phyloP scores from a whole-genome alignment of 2,888 invertebrate genomes.

The Nephrotoma flavescens region DNA sequence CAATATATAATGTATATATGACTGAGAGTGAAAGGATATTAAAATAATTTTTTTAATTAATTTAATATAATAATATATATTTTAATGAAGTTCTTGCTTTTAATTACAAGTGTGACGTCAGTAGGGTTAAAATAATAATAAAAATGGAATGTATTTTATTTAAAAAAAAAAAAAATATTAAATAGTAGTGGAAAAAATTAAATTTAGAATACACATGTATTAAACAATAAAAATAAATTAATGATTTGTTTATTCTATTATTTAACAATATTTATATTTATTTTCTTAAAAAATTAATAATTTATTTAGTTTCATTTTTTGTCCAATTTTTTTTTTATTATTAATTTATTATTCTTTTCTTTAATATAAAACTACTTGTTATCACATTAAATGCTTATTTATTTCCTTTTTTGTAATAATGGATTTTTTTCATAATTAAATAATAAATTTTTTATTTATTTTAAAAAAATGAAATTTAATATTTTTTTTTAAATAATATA shows the following conservation, averaged over 20 bases:
- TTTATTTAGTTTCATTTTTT: background rate
- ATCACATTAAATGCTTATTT: slow-evolving; percentile 16
- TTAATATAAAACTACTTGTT: slow-evolving; percentile 8
- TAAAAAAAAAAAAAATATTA: background rate
- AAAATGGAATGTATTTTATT: background rate
- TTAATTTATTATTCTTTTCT: background rate
- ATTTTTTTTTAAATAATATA: background rate
- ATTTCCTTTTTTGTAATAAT: slow-evolving; percentile 9
- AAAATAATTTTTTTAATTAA: background rate
- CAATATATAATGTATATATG: background rate
- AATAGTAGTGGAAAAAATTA: too few relatives aligned
- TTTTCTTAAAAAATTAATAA: background rate
- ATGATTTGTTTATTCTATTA: background rate
- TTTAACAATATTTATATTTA: background rate
- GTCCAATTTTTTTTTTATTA: background rate
- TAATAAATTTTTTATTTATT: slow-evolving; percentile 7
- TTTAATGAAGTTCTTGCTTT: background rate
- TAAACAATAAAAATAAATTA: background rate
- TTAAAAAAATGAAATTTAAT: slow-evolving; percentile 4
- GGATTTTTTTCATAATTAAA: slow-evolving; percentile 9
- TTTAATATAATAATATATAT: background rate
- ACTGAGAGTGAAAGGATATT: background rate
- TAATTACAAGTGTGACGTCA: background rate
- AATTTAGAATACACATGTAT: background rate
- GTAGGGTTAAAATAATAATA: background rate